Conservation (phyloP, 2,113 vertebrate genomes). For the Halcyon malimbica region DNA sequence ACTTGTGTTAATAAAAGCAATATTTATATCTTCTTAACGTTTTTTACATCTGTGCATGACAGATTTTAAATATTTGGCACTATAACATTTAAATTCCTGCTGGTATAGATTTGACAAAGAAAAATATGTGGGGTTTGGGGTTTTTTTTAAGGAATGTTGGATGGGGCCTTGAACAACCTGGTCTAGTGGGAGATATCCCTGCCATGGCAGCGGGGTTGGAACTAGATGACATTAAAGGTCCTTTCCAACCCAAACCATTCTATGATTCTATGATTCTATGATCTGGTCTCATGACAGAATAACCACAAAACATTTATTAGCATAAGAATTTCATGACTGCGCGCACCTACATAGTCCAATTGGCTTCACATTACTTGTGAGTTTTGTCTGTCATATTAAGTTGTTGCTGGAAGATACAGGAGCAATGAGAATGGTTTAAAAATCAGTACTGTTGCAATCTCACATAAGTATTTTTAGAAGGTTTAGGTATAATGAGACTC, state of each 20-base stretch:
- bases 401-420: background rate
- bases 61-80: background rate
- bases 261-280: no score
- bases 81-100: background rate
- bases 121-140: background rate
- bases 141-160: background rate
- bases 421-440: background rate
- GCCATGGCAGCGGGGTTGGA: no score
- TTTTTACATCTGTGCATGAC: background rate
- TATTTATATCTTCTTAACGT: background rate
- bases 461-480: background rate
- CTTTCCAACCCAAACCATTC: no score
- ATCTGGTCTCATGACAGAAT: background rate
- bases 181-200: no score
- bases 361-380: background rate
- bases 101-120: background rate
- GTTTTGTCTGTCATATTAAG: background rate
- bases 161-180: no score
- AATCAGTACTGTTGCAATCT: background rate
- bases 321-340: background rate
- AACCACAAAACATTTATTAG: background rate
- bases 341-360: background rate
- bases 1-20: background rate
- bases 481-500: background rate
- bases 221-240: no score